These are phyloP conservation scores for Poeciliopsis presidionis DNA, from an alignment of 2,797 vertebrate genomes.

Conservation along the genomic window DNA sequence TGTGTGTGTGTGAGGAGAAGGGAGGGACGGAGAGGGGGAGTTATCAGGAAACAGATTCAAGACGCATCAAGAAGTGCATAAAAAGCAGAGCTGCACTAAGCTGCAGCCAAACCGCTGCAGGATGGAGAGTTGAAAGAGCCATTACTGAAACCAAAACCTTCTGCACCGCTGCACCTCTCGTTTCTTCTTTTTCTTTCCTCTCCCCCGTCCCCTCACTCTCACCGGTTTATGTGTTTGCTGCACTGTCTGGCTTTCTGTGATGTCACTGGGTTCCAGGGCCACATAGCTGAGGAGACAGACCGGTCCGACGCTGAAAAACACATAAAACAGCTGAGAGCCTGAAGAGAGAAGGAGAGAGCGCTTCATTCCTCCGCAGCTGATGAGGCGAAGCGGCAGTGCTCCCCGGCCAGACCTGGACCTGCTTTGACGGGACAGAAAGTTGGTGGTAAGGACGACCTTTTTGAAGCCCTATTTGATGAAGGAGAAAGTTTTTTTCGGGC, in stretches of 20 bases:
- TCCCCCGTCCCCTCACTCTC: no score
- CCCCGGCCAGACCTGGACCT: not conserved
- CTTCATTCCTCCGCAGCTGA: constrained; percentile 27
- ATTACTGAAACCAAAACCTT: not conserved
- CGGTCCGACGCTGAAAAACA: constrained; percentile 3
- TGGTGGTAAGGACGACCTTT: constrained; percentile 33
- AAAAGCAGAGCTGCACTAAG: not conserved
- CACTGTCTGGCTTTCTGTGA: constrained; percentile 2
- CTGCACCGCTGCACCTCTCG: not conserved
- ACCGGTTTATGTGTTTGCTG: not conserved
- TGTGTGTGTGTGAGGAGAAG: no score
- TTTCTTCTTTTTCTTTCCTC: not conserved
- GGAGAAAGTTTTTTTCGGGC: not conserved
- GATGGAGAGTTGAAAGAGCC: not conserved
- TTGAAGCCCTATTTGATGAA: not conserved
- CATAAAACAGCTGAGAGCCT: not conserved
- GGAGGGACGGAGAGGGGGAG: no score
- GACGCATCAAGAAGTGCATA: not conserved
- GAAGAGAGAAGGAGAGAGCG: constrained; percentile 13
- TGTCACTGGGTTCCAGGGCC: constrained; percentile 10
- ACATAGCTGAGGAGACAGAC: not conserved
- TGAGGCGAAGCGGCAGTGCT: constrained; percentile 1
- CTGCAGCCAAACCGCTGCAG: not conserved
- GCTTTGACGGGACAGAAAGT: not conserved
- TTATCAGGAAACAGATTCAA: not conserved